These are phyloP conservation scores for Chrysogorgia sp. DNA, from an alignment of 92 coral and sea anemone species.

Conservation along the genomic window DNA sequence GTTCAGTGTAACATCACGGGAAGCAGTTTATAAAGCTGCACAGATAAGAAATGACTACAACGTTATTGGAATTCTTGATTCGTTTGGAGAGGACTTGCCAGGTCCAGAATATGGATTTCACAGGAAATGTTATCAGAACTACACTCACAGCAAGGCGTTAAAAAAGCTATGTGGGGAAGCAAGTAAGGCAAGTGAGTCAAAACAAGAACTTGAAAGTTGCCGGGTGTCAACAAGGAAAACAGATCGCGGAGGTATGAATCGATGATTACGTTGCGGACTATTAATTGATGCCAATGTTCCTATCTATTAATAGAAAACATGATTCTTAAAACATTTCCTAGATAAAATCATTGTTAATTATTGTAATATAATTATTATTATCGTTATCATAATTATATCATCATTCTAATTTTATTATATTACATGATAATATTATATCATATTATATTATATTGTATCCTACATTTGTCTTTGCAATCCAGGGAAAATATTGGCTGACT, in stretches of 20 bases:
- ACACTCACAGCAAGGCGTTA: conserved; percentile 20
- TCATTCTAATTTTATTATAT: too few relatives aligned
- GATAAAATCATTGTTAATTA: too few relatives aligned
- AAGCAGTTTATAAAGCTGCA: conserved; percentile 27
- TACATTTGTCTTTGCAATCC: background rate
- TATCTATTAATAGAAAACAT: too few relatives aligned
- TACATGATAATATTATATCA: too few relatives aligned
- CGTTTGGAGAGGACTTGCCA: conserved; percentile 25
- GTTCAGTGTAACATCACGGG: conserved; percentile 14
- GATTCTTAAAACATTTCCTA: too few relatives aligned
- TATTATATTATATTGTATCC: background rate
- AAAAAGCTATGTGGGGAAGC: background rate
- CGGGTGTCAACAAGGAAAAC: conserved; percentile 5
- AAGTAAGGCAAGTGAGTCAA: background rate
- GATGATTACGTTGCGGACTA: too few relatives aligned
- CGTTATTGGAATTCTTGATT: conserved; percentile 7
- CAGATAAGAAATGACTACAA: background rate
- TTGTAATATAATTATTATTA: too few relatives aligned
- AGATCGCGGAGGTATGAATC: too few relatives aligned
- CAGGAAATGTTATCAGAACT: conserved; percentile 17
- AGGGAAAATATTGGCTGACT: conserved; percentile 28
- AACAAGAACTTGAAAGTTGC: too few relatives aligned
- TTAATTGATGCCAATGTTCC: too few relatives aligned
- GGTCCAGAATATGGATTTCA: conserved; percentile 25
- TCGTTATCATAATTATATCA: too few relatives aligned